Evolutionary conservation across 2,113 vertebrate species (phyloP), one percentile per base, ranked within the genome.

Genomic region (Anarhynchus alexandrinus): DNA sequence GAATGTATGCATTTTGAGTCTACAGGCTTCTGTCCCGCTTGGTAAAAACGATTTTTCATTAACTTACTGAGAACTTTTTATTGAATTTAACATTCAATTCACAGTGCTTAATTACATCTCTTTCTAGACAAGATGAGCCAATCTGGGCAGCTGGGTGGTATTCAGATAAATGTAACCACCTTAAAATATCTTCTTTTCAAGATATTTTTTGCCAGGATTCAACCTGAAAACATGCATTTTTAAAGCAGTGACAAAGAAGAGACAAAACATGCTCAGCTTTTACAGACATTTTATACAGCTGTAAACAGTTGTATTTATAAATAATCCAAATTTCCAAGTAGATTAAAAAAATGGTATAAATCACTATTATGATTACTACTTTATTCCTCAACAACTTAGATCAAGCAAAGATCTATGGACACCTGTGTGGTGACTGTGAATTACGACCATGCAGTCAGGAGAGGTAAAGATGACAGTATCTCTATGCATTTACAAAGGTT

Each of bases 11-110:
- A 66, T 83, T 86, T 85, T 49, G 20, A 77, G 65, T 73, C 26
- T 59, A 66, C 11, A 83, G 36, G 73, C 19, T 71, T 74, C 83
- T 36, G 15, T 88, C 69, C 40, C 58, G 27, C n/a, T 59, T 81
- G 29, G 20, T 74, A 77, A 83, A 94, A 95, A 70, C 43, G 18
- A 67, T 88, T 77, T 94, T 92, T 83, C n/a, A 55, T 90, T 90
- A 81, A 54, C 19, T 77, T 71, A 38, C 36, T 64, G 59, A 88
- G 55, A 47, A 42, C 12, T 83, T 77, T 93, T 92, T 88, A 81
- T 71, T 90, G 51, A 96, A 88, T 90, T 86, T 83, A 88, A 54
- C 38, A 67, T 88, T 83, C 17, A 83, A 30, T 83, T 89, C 59
- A 57, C 42, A 59, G 23, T 67, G 51, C 19, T 83, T 92, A 94